phyloP scores from a whole-genome alignment of 2,888 invertebrate genomes.

The Erebia ligea region DNA sequence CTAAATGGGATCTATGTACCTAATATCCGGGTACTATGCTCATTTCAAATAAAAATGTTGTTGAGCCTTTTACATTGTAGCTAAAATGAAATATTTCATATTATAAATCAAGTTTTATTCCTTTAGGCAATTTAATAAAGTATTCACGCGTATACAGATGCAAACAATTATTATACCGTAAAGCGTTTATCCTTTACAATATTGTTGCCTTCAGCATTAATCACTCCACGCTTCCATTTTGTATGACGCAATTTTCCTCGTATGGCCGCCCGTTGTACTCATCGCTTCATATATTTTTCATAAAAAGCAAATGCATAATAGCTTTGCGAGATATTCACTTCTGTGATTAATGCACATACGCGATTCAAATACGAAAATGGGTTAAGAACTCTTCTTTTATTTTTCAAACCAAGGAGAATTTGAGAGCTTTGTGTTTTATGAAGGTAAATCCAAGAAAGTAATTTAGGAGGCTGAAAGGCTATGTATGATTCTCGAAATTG shows the following conservation, averaged over 20 bases:
- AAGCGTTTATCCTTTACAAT: constrained; percentile 34
- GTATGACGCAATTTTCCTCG: constrained; percentile 28
- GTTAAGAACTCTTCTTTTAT: not conserved
- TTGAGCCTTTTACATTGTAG: not conserved
- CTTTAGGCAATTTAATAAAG: constrained; percentile 11
- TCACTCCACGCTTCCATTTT: constrained; percentile 34
- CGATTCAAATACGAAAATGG: constrained; percentile 10
- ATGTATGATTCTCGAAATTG: constrained; percentile 14
- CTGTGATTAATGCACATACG: constrained; percentile 13
- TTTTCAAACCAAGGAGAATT: not conserved
- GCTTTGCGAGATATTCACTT: constrained; percentile 19
- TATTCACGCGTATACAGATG: constrained; percentile 8
- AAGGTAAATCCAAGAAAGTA: constrained; percentile 22
- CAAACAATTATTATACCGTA: constrained; percentile 27
- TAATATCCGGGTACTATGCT: too few relatives aligned
- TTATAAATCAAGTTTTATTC: not conserved
- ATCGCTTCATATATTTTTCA: constrained; percentile 30
- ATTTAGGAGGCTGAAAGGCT: constrained; percentile 15
- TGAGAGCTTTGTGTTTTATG: constrained; percentile 12
- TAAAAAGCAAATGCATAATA: constrained; percentile 29
- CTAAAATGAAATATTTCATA: not conserved
- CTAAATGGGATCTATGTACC: too few relatives aligned
- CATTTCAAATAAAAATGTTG: not conserved
- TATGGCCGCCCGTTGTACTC: constrained; percentile 22
- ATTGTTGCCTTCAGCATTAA: constrained; percentile 34